phyloP scores from a whole-genome alignment of 1,140 invertebrate genomes.

The Teleogryllus occipitalis region DNA sequence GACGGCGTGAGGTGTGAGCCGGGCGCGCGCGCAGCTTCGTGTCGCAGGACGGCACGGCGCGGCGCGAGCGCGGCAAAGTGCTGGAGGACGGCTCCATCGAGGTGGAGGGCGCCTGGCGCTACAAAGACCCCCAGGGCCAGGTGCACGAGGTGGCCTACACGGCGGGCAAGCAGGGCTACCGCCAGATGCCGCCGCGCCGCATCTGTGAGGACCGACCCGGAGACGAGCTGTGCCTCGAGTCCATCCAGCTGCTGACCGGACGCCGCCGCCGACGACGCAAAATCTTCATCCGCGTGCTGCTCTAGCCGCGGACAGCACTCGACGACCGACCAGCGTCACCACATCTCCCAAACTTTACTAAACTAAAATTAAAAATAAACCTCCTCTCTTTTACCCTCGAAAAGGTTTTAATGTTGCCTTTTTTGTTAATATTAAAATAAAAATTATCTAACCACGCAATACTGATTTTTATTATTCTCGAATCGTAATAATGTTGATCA shows the following conservation, averaged over 20 bases:
- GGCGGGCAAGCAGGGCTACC: constrained; percentile 26
- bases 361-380: too few relatives aligned
- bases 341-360: too few relatives aligned
- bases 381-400: too few relatives aligned
- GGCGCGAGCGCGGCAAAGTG: neutral
- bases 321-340: too few relatives aligned
- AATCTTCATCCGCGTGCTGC: neutral
- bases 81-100: neutral
- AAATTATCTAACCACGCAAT: too few relatives aligned
- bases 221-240: neutral
- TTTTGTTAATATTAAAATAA: too few relatives aligned
- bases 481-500: too few relatives aligned
- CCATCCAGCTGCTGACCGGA: neutral
- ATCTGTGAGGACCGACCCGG: neutral
- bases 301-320: neutral
- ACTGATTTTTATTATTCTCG: too few relatives aligned
- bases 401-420: too few relatives aligned
- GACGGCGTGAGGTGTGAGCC: too few relatives aligned
- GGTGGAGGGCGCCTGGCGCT: constrained; percentile 24
- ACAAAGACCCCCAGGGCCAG: constrained; percentile 26
- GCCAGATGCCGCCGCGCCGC: too few relatives aligned
- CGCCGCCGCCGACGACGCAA: neutral
- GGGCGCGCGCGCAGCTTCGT: neutral
- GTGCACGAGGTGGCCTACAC: constrained; percentile 24
- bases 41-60: neutral